Base-by-base conservation (phyloP, 2,888 invertebrate genomes). In the Drosophila austrosaltans region DNA sequence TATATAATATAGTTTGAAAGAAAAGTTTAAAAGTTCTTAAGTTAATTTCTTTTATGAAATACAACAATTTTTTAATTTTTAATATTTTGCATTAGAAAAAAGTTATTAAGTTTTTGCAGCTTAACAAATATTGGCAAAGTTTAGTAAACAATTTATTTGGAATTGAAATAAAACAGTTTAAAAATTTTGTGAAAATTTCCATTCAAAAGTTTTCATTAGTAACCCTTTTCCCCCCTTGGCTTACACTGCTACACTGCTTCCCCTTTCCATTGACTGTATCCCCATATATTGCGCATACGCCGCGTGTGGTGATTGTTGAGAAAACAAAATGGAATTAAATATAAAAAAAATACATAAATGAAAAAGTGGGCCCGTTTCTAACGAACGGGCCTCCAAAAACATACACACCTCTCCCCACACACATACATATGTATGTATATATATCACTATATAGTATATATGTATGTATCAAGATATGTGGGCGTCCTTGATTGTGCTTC, bases 371-470 rank as follows among this genome's bases (percentile, higher is more conserved):
- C 82, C 56, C 69, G 85, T 73, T 77, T 67, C 68, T 48, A 56
- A 58, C 30, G 78, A 80, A 78, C 82, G 80, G 56, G 82, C 82
- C 82, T 70, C 82, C 82, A 82, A 85, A 77, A 74, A 40, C 59
- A 62, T 53, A 59, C 63, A 69, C 30, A 32, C 56, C 42, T 60
- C 62, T 53, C 57, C 60, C 64, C 10, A 20, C 54, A 40, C 53
- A 48, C 48, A 63, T 20, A 56, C 62, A 48, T 36, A 48, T 20
- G 40, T 30, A 30, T 10, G n/a, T 7, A 40, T 53, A 2, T 20
- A 44, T 8, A 1, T 36, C 62, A 60, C 12, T 36, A 20, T 12
- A n/a, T 20, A 36, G 53, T 32, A 32, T 32, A 36, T 25, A 59
- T 40, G 10, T n/a, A 36, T 36, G 32, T 36, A 58, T 22, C 22